Conservation (phyloP, 2,888 invertebrate species). For the Rotaria sp. region DNA sequence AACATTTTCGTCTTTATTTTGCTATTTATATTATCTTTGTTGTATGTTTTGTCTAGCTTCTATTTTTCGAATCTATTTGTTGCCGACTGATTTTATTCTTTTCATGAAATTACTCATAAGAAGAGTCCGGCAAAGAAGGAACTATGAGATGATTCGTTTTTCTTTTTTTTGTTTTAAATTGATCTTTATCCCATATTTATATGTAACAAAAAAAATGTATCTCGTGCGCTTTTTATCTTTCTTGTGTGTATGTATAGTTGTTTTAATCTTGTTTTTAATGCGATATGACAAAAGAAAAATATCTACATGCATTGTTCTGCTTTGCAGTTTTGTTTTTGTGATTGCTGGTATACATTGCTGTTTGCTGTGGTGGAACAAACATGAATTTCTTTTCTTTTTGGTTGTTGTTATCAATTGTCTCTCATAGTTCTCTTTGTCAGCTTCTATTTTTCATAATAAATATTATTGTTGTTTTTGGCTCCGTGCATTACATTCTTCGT, state of each 20-base stretch:
- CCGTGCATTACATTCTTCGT: neutral
- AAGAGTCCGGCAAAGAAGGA: neutral
- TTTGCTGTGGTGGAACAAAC: neutral
- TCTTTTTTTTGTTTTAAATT: neutral
- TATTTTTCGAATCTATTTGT: neutral
- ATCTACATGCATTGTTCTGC: neutral
- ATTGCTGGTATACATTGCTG: neutral
- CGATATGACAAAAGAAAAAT: neutral
- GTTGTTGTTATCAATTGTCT: neutral
- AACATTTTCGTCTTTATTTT: neutral
- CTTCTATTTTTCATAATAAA: conserved; percentile 1
- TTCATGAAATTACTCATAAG: neutral
- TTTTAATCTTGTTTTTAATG: neutral
- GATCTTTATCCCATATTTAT: neutral
- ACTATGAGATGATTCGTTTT: neutral
- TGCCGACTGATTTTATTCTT: neutral
- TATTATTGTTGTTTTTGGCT: neutral
- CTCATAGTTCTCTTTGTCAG: neutral
- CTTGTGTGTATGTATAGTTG: neutral
- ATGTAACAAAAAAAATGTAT: neutral
- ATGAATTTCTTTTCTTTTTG: neutral
- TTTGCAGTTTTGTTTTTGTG: neutral
- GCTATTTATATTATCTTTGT: neutral
- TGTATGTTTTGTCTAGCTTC: neutral
- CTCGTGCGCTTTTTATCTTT: neutral